These are phyloP conservation scores for Hemiprocne comata DNA, from an alignment of 2,113 vertebrate species.

Conservation along the genomic window DNA sequence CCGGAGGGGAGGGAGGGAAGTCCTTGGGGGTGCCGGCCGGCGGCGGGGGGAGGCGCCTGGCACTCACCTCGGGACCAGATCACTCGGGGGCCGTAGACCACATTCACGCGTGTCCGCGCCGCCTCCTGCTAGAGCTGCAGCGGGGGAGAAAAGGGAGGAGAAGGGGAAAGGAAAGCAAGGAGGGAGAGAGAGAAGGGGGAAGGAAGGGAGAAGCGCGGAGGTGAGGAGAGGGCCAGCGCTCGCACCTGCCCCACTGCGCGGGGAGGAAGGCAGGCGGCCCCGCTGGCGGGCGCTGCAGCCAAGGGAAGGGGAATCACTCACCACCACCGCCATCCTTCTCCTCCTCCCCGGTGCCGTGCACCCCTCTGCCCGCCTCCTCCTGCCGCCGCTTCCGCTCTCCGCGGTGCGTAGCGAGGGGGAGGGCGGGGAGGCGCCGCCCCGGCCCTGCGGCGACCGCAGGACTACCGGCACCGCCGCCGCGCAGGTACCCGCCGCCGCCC, in stretches of 20 bases:
- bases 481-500: background rate
- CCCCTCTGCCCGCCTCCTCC: constrained; percentile 44
- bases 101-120: background rate
- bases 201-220: background rate
- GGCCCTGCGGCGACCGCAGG: background rate
- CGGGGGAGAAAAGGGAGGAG: background rate
- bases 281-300: background rate
- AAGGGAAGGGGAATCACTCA: background rate
- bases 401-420: constrained; percentile 15
- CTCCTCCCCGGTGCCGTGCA: background rate
- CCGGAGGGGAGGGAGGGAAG: background rate
- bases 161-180: background rate
- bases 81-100: background rate
- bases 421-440: background rate
- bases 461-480: background rate
- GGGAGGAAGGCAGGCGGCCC: background rate
- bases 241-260: background rate
- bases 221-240: background rate
- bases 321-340: background rate
- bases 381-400: constrained; percentile 50
- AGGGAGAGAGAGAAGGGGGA: too few relatives aligned
- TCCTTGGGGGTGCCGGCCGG: background rate
- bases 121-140: constrained; percentile 28
- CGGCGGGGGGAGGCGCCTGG: background rate
- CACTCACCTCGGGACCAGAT: constrained; percentile 33